phyloP scores from a whole-genome alignment of 53 echinoderm and acorn worm species.

The Paracentrotus lividus region DNA sequence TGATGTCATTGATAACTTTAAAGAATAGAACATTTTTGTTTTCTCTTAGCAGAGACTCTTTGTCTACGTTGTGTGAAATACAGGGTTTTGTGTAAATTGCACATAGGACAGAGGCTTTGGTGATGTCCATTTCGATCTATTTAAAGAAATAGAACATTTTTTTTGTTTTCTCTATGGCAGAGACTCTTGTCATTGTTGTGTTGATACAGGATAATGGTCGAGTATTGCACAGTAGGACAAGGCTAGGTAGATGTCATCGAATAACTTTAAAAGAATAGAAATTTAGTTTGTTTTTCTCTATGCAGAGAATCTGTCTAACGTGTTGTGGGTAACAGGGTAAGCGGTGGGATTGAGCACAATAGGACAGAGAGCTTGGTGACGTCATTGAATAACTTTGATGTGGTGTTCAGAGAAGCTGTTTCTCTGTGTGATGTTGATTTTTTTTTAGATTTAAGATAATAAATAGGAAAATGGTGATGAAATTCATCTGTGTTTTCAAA shows the following conservation, averaged over 20 bases:
- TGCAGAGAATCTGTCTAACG: no score
- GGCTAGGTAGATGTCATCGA: no score
- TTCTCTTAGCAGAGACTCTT: constrained; percentile 70
- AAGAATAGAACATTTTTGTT: neutral
- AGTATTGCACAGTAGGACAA: no score
- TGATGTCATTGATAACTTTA: neutral
- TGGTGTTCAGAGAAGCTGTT: constrained; percentile 86
- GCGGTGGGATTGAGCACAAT: constrained; percentile 82
- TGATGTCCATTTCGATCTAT: neutral
- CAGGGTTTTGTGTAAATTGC: no score
- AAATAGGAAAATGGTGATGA: no score
- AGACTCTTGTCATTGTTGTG: constrained; percentile 82
- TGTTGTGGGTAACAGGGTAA: constrained; percentile 94
- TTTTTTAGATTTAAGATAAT: no score
- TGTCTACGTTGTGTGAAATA: constrained; percentile 94
- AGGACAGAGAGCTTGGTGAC: constrained; percentile 75
- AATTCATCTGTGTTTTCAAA: no score
- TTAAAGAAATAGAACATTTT: neutral
- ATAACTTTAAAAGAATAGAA: no score
- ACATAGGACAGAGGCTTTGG: no score
- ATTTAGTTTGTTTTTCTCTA: no score
- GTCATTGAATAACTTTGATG: constrained; percentile 98
- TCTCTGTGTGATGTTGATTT: no score
- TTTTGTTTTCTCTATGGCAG: constrained; percentile 66
- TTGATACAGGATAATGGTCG: no score